Conservation (phyloP, 1,140 invertebrate species). For the Leptinotarsa lineolata region DNA sequence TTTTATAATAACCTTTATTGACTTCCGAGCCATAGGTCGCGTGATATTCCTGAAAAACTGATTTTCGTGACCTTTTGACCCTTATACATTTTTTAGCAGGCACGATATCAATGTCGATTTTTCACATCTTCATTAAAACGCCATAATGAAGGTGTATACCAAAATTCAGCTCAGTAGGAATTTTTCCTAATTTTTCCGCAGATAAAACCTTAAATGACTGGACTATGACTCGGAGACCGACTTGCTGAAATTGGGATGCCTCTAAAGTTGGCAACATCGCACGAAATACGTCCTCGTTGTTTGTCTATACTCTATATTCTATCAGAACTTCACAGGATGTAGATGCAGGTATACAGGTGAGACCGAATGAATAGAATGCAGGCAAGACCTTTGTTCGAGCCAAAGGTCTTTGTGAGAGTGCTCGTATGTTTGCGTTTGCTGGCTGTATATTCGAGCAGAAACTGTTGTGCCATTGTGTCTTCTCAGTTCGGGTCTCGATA, state of each 20-base stretch:
- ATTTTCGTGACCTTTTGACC: no score
- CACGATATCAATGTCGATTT: no score
- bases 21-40: no score
- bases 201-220: no score
- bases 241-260: background rate
- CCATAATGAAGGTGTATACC: no score
- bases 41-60: no score
- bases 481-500: conserved; percentile 7
- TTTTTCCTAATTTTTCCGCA: no score
- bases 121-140: no score
- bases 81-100: no score
- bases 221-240: no score
- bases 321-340: conserved; percentile 41
- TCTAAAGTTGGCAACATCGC: conserved; percentile 10
- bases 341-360: conserved; percentile 50
- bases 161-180: no score
- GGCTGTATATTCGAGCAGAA: conserved; percentile 11
- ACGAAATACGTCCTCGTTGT: conserved; percentile 11
- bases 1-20: no score
- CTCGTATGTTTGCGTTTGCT: conserved; percentile 31
- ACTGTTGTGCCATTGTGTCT: conserved; percentile 33
- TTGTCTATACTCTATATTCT: conserved; percentile 18
- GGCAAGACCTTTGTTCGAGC: conserved; percentile 47
- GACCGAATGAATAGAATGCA: conserved; percentile 48
- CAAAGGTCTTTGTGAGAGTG: conserved; percentile 32